Evolutionary conservation across 2,797 vertebrate species (phyloP), one percentile per base, ranked within the genome.

Genomic region (Enteromius paludinosus): DNA sequence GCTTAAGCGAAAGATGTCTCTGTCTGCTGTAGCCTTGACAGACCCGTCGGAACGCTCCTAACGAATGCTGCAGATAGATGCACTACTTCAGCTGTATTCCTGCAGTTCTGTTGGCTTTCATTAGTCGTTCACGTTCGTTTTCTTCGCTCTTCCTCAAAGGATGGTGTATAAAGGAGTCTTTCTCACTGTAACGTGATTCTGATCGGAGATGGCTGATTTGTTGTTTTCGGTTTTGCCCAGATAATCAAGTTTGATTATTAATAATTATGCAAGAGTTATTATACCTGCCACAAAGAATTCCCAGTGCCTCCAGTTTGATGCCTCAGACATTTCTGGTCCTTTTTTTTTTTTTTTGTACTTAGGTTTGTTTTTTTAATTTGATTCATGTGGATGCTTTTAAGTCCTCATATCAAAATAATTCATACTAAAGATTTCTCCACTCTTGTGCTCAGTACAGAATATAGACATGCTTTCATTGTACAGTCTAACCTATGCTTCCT

Each of bases 401-500:
- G 54, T 86, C 59, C 62, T 84, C 30, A 35, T 84, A 33, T 88
- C 28, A 28, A 75, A 68, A 73, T 83, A 79, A 84, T 74, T 80
- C 59, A 35, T 69, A 69, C 59, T 76, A 78, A 84, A 81, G 23
- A 9, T 76, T 75, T 83, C 61, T 8, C 20, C 18, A 71, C 43
- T 81, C 28, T 14, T 65, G 33, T 62, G 33, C 80, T 82, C 61
- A 30, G 47, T 82, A 78, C 68, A 41, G 75, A 61, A 76, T 54
- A 66, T 62, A 85, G 64, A 68, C 68, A 86, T 87, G 90, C 56
- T 76, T 74, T 89, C 81, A 71, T 28, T 93, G 91, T 93, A 91
- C 89, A 92, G 87, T 92, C 86, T 92, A 93, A 92, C 89, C 89
- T 90, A 89, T 91, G 78, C 90, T 90, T 89, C 90, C 86, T 91